Evolutionary conservation across 2,113 vertebrate species (phyloP), one percentile per base, ranked within the genome.

Genomic region (Cottus gobio): DNA sequence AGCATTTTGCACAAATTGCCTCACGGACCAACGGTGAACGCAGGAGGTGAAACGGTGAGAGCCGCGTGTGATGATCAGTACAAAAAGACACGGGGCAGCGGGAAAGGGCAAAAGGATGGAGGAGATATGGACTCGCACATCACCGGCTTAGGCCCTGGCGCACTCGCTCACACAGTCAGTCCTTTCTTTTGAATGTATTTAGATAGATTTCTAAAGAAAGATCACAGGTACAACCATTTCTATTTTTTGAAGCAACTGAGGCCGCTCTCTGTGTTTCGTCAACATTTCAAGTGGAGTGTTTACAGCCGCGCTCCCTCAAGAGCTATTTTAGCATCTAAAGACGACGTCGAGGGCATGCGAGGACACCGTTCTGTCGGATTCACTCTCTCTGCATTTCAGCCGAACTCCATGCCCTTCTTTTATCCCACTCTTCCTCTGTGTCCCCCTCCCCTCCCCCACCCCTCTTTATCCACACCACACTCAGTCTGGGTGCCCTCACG

Each of bases 401-500:
- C 75, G 16, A 82, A 68, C 72, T 69, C 56, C 28, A 30, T 65
- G 66, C 44, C 39, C 58, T 71, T 56, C 73, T 85, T 81, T 84
- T 84, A 82, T 84, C 68, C 61, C 54, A 9, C 61, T 76, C 39
- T 54, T 48, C 30, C 74, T 66, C 67, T 52, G 36, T 62, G n/a
- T n/a, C n/a, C 50, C 44, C 42, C 46, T 37, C 31, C 80, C 54
- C 39, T 2, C 60, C 62, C 46, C 36, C 61, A 75, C 52, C 20
- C 39, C 73, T 69, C 70, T 67, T 68, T 28, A 67, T 50, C 52
- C 75, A 67, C 74, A 86, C 61, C 71, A 83, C 79, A 82, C 77
- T 74, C 74, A 46, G 58, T 89, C 87, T 88, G 83, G 67, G 58
- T 87, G 78, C 74, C 86, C 82, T 90, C 83, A 87, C 66, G 85